Evolutionary conservation across 2,113 vertebrate species (phyloP).

Genomic region (Athene cunicularia): DNA sequence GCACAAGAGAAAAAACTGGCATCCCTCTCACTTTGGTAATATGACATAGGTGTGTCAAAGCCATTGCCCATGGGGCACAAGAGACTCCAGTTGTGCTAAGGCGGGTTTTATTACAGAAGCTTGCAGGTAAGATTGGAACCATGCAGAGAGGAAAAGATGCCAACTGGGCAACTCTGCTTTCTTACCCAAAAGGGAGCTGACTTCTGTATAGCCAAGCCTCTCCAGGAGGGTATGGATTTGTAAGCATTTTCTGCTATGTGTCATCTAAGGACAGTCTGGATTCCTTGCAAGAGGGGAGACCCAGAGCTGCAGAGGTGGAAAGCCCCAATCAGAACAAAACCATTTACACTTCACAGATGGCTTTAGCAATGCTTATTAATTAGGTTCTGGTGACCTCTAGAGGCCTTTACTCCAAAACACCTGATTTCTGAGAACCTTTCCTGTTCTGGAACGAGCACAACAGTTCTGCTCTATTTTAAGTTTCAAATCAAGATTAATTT

Average conservation of each 20-base stretch:
- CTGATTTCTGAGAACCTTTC: background rate
- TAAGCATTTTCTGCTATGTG: background rate
- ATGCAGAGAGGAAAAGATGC: accelerated
- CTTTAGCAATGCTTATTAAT: background rate
- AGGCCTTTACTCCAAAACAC: slow-evolving; percentile 14
- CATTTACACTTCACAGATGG: background rate
- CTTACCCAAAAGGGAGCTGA: background rate
- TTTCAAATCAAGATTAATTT: background rate
- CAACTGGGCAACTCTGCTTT: background rate
- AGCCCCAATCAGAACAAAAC: background rate
- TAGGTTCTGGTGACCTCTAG: slow-evolving; percentile 68
- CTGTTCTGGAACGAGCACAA: background rate
- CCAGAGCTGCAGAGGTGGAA: background rate
- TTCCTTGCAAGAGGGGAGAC: background rate
- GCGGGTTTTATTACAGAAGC: background rate
- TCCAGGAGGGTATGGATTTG: background rate
- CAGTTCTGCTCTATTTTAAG: background rate
- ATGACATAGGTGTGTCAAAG: background rate
- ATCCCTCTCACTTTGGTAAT: background rate
- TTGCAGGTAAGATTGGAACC: background rate
- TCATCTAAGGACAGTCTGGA: background rate
- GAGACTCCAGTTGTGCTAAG: background rate
- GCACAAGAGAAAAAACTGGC: background rate
- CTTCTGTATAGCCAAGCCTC: background rate
- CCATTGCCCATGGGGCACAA: background rate